phyloP scores from a whole-genome alignment of 2,888 invertebrate genomes.

The Galeruca laticollis region DNA sequence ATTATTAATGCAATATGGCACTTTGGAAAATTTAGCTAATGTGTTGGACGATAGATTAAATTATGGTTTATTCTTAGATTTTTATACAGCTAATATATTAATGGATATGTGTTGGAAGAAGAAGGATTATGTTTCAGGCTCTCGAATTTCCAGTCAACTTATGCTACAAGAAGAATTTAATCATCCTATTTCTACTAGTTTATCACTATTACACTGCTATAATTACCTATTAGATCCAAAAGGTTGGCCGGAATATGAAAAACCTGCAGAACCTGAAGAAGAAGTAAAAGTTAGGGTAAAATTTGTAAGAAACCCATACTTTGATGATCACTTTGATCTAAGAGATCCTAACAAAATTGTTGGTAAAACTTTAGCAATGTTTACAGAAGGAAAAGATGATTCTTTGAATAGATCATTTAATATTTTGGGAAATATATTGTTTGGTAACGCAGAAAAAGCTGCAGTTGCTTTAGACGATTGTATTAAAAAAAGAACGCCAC shows the following conservation, averaged over 20 bases:
- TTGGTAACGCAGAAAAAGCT: constrained; percentile 59
- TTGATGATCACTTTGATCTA: constrained; percentile 93
- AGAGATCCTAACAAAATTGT: constrained; percentile 77
- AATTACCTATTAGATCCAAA: constrained; percentile 74
- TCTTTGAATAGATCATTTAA: constrained; percentile 68
- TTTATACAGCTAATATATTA: constrained; percentile 81
- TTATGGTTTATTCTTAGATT: constrained; percentile 93
- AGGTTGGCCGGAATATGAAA: constrained; percentile 64
- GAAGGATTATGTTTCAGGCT: constrained; percentile 78
- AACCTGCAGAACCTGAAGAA: constrained; percentile 65
- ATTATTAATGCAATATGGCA: constrained; percentile 69
- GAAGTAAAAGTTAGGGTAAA: constrained; percentile 73
- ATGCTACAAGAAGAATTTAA: constrained; percentile 92
- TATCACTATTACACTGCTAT: constrained; percentile 82
- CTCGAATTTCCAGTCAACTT: constrained; percentile 80
- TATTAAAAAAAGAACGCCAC: constrained; percentile 57
- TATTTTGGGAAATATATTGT: constrained; percentile 64
- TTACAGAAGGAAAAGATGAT: constrained; percentile 68
- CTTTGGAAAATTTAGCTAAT: constrained; percentile 75
- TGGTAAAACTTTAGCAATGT: constrained; percentile 84
- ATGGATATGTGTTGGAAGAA: constrained; percentile 82
- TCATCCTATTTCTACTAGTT: constrained; percentile 76
- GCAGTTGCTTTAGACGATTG: constrained; percentile 59
- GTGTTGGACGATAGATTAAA: constrained; percentile 84
- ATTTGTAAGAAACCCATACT: constrained; percentile 84